Evolutionary conservation across 2,888 invertebrate species (phyloP).

Genomic region (Nomada fucata): DNA sequence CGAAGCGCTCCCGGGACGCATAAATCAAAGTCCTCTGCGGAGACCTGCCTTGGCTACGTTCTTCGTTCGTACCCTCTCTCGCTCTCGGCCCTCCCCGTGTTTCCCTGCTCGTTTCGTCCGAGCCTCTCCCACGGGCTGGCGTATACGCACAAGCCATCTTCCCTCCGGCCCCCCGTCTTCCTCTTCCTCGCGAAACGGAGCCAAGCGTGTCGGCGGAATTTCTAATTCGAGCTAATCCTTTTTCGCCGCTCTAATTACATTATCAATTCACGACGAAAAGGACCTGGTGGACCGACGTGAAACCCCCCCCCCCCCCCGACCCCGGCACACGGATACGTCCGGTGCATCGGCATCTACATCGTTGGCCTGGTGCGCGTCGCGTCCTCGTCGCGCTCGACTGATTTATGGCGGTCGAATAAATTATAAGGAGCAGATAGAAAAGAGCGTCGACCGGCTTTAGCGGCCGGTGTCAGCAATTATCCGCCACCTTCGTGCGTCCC

Average conservation of each 20-base stretch:
- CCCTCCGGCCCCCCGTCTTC: neutral
- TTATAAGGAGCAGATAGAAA: constrained; percentile 71
- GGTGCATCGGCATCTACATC: constrained; percentile 69
- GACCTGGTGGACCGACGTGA: constrained; percentile 41
- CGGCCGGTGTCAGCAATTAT: constrained; percentile 59
- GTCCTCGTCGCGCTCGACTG: constrained; percentile 61
- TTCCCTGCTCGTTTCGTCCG: constrained; percentile 1
- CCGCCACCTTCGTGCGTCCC: constrained; percentile 25
- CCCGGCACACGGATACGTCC: constrained; percentile 29
- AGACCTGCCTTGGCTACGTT: constrained; percentile 72
- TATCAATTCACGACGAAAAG: constrained; percentile 76
- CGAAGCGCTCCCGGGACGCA: constrained; percentile 79
- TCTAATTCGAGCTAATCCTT: constrained; percentile 81
- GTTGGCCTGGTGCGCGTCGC: constrained; percentile 71
- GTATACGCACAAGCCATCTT: neutral
- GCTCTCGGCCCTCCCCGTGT: constrained; percentile 6
- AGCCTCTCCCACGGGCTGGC: constrained; percentile 23
- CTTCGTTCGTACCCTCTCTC: constrained; percentile 35
- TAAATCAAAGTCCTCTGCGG: constrained; percentile 80
- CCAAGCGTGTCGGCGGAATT: constrained; percentile 71
- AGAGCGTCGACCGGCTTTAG: constrained; percentile 50
- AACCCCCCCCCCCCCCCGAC: neutral
- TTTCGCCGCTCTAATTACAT: constrained; percentile 78
- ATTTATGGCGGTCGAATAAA: constrained; percentile 71
- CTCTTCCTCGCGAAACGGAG: constrained; percentile 12